These are phyloP conservation scores for Anguilla pacifica DNA, from an alignment of 2,797 vertebrate genomes.

Conservation along the genomic window DNA sequence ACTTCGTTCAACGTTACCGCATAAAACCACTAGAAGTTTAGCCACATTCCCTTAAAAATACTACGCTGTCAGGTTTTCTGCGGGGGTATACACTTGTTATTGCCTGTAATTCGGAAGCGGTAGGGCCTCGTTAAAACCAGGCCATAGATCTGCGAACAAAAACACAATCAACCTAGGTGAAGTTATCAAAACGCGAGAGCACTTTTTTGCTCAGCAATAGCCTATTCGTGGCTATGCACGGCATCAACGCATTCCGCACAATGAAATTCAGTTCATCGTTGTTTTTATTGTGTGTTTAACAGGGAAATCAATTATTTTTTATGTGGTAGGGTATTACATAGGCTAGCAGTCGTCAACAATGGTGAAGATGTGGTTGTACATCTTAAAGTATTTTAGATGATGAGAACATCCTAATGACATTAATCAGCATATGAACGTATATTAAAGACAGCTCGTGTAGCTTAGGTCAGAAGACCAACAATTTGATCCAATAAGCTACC, in stretches of 20 bases:
- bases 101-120: slow-evolving; percentile 28
- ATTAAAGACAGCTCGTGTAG: background rate
- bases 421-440: background rate
- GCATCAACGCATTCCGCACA: background rate
- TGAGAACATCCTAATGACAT: background rate
- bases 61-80: slow-evolving; percentile 13
- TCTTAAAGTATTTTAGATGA: background rate
- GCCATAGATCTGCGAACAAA: slow-evolving; percentile 5
- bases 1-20: background rate
- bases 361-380: background rate
- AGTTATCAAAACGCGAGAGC: background rate
- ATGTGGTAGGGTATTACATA: background rate
- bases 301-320: background rate
- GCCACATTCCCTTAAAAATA: slow-evolving; percentile 29
- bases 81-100: slow-evolving; percentile 12
- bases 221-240: background rate
- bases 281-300: background rate
- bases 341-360: background rate
- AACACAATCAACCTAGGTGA: background rate
- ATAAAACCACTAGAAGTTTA: slow-evolving; percentile 21
- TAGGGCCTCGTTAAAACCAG: slow-evolving; percentile 8
- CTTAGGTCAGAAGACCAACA: background rate
- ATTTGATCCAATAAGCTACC: slow-evolving; percentile 8
- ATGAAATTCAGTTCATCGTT: background rate
- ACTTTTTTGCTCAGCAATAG: background rate